These are phyloP conservation scores for Acleris cristana DNA, from an alignment of 2,888 invertebrate genomes.

Conservation along the genomic window DNA sequence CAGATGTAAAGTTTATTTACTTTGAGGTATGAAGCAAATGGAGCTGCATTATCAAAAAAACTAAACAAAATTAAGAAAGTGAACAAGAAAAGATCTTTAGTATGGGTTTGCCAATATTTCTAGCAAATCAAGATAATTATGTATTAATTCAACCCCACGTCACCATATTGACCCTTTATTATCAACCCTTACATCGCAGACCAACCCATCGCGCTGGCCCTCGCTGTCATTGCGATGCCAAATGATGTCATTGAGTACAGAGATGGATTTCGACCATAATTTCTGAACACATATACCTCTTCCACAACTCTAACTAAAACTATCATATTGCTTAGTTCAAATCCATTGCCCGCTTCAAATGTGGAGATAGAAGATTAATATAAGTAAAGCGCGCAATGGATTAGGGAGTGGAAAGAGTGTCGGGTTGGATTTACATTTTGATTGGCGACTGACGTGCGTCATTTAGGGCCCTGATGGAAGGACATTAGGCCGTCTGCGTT, in stretches of 20 bases:
- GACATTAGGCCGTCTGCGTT: slow-evolving; percentile 80
- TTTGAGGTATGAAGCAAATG: too few relatives aligned
- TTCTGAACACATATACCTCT: slow-evolving; percentile 65
- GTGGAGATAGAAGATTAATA: background rate
- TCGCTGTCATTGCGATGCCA: slow-evolving; percentile 77
- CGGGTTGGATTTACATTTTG: slow-evolving; percentile 47
- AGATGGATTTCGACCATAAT: slow-evolving; percentile 81
- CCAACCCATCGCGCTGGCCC: slow-evolving; percentile 60
- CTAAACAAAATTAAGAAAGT: too few relatives aligned
- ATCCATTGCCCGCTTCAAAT: slow-evolving; percentile 50
- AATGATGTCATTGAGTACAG: slow-evolving; percentile 79
- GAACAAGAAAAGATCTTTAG: too few relatives aligned
- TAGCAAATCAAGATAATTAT: background rate
- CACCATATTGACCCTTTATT: slow-evolving; percentile 18
- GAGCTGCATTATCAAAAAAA: too few relatives aligned
- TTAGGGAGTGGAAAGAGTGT: slow-evolving; percentile 24
- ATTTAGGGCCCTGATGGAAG: slow-evolving; percentile 80
- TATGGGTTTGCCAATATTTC: background rate
- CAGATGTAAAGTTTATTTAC: too few relatives aligned
- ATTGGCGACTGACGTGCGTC: slow-evolving; percentile 79
- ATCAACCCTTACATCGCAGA: slow-evolving; percentile 46
- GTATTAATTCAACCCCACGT: background rate
- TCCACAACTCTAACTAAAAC: slow-evolving; percentile 42
- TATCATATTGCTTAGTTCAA: slow-evolving; percentile 17
- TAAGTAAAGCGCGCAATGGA: slow-evolving; percentile 50